Conservation (phyloP, 2,797 vertebrate species). For the Gobio occitaniae region DNA sequence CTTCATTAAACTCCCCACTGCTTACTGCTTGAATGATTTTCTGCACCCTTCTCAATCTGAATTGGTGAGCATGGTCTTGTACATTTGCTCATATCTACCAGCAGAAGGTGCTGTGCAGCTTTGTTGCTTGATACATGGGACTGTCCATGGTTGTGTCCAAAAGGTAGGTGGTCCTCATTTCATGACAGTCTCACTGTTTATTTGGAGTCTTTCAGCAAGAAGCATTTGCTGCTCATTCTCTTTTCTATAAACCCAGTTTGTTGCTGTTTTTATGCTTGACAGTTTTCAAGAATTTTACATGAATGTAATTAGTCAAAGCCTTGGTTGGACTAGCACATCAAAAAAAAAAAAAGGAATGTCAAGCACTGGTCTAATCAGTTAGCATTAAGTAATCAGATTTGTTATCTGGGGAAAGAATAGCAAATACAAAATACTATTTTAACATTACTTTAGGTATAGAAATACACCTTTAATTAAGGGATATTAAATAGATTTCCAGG, state of each 20-base stretch:
- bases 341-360: neutral
- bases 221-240: neutral
- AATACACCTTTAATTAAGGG: neutral
- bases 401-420: neutral
- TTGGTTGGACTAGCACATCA: neutral
- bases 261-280: neutral
- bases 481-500: neutral
- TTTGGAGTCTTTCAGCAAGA: neutral
- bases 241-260: neutral
- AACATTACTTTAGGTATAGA: neutral
- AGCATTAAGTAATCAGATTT: neutral
- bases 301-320: neutral
- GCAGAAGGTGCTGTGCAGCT: slow-evolving; percentile 20
- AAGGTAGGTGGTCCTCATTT: neutral
- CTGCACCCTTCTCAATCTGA: neutral
- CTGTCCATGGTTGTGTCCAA: too few species aligned
- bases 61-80: neutral
- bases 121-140: neutral
- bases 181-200: neutral
- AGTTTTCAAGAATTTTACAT: neutral
- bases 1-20: neutral
- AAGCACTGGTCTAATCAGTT: neutral
- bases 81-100: neutral
- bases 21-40: neutral
- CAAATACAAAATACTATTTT: neutral